These are phyloP conservation scores for Dascillus cervinus DNA, from an alignment of 2,888 invertebrate genomes.

Conservation along the genomic window DNA sequence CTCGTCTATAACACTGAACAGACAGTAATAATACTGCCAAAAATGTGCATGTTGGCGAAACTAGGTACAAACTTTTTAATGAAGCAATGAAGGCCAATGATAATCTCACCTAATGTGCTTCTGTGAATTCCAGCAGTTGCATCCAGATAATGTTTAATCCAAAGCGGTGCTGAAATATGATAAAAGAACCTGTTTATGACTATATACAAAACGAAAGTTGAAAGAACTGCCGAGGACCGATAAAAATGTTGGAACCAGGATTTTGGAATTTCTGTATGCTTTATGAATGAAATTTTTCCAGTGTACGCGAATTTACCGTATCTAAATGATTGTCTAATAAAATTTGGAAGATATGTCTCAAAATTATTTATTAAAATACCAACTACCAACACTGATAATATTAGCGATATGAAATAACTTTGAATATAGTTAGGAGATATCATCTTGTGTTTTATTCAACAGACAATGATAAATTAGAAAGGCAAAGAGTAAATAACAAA, in stretches of 20 bases:
- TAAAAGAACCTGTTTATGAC: constrained; percentile 46
- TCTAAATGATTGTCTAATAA: constrained; percentile 56
- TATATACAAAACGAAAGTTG: constrained; percentile 45
- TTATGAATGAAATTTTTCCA: constrained; percentile 40
- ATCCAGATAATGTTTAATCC: constrained; percentile 45
- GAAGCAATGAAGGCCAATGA: not conserved
- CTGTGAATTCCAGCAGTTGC: constrained; percentile 39
- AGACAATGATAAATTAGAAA: too few species aligned
- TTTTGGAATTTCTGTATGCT: constrained; percentile 62
- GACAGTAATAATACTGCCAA: constrained; percentile 56
- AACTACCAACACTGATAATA: constrained; percentile 41
- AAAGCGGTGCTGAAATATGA: constrained; percentile 41
- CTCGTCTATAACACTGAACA: constrained; percentile 63
- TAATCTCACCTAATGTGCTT: constrained; percentile 45
- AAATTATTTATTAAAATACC: constrained; percentile 57
- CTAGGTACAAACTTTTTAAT: constrained; percentile 45
- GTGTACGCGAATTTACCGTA: constrained; percentile 67
- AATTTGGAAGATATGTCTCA: constrained; percentile 58
- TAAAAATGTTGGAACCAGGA: constrained; percentile 78
- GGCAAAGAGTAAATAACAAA: too few species aligned
- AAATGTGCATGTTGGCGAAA: constrained; percentile 50
- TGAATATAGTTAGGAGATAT: constrained; percentile 28
- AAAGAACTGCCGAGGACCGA: constrained; percentile 55
- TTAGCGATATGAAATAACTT: constrained; percentile 28
- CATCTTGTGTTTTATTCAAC: constrained; percentile 12